Evolutionary conservation across 1,140 invertebrate species (phyloP), one percentile per base, ranked within the genome.

Genomic region (Xylocopa sonorina): DNA sequence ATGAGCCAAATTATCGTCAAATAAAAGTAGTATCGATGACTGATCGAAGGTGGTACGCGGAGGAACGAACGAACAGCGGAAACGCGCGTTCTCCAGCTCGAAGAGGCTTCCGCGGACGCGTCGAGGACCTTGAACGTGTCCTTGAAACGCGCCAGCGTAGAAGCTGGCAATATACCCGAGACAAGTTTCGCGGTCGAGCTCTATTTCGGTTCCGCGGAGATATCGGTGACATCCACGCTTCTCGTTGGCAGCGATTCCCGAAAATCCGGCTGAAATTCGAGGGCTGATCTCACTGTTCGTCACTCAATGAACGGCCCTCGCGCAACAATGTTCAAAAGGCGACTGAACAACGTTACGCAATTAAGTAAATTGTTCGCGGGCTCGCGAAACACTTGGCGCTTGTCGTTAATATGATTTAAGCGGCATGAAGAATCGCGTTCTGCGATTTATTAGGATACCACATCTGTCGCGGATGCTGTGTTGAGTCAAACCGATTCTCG

Each of bases 201-300:
- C 74, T 85, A 85, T 85, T 85, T 85, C 63, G 67, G 78, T 83
- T 80, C 10, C 34, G 41, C 51, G 50, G 29, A 60, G 51, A 55
- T 85, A 85, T 84, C 82, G 83, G 63, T 57, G 83, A 85, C 82
- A 85, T 53, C 24, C 41, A 51, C 64, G 48, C 27, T 51, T 46
- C 62, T 18, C 46, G 64, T 71, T 78, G 73, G 71, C 78, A 80
- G 50, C 41, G 51, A 50, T 58, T 84, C 43, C 53, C 46, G 55
- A 57, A 55, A 43, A 48, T 84, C 46, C 38, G 27, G 43, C 66
- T 27, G 81, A 85, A 81, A 84, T 73, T 62, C 64, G 7, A 14
- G 51, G 34, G 60, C 81, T 85, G 83, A 81, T 81, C 71, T 84
- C 83, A 84, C 41, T n/a, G 21, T 55, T 41, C 72, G 41, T 69